Evolutionary conservation across 2,797 vertebrate genomes (phyloP), one percentile per base, ranked within the genome.

Genomic region (Hipposideros larvatus): DNA sequence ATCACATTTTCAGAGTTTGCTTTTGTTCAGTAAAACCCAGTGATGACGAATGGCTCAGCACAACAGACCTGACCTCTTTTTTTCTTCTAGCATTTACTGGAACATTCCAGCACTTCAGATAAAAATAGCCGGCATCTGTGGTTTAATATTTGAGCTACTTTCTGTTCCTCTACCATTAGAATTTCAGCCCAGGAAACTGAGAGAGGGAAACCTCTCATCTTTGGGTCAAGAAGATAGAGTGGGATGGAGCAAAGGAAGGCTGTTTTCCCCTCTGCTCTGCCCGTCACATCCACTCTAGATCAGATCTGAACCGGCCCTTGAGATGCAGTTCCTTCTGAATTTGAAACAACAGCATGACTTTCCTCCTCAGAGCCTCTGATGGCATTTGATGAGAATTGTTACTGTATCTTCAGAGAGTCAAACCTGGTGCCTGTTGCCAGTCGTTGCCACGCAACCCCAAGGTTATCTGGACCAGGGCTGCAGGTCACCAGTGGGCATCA

Each of bases 381-480:
- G 68, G 59, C 34, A 6, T 14, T 10, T 21, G 16, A 41, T 51
- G 53, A 26, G 7, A 65, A 71, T 31, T 37, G 1, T 26, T 31
- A 16, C 59, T 11, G 24, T 26, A 26, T 18, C 66, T 10, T 15
- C 26, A n/a, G 18, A 26, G 48, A 15, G 15, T 14, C 26, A 57
- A 90, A 53, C 31, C 75, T 26, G 10, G 28, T 19, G 14, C 68
- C 16, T 22, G 1, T 0, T 1, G 9, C 41, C 41, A 21, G 10
- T 34, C n/a, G 7, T 0, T 1, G 53, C 41, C 51, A n/a, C 1
- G 0, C 37, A 4, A 70, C 2, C 66, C 63, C n/a, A 14, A 59
- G 73, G 34, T 53, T 57, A 7, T 13, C 57, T n/a, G 51, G 73
- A 9, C 31, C 11, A 0, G 24, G 24, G 59, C 41, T 48, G 57